Evolutionary conservation across 2,888 invertebrate species (phyloP).

Genomic region (Melinaea menophilus): DNA sequence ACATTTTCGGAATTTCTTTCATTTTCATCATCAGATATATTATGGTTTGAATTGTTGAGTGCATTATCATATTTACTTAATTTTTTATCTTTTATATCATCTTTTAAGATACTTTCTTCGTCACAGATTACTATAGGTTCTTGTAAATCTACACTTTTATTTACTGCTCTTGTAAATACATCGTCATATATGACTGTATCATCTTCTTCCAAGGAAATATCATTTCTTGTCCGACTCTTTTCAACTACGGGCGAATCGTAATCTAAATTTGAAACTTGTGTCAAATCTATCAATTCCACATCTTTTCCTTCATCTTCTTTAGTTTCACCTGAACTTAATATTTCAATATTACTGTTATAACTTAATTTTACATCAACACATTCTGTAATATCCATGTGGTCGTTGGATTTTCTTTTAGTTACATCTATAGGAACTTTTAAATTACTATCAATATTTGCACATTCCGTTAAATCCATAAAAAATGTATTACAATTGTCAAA

Average conservation of each 20-base stretch:
- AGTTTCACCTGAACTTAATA: conserved; percentile 33
- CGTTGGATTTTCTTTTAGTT: conserved; percentile 50
- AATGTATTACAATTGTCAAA: conserved; percentile 14
- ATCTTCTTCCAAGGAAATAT: conserved; percentile 36
- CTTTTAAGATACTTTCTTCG: no score
- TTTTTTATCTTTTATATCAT: no score
- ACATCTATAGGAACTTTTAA: conserved; percentile 37
- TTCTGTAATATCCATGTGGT: conserved; percentile 63
- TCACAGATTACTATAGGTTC: no score
- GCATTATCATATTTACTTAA: no score
- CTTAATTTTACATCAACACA: conserved; percentile 46
- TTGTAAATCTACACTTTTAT: no score
- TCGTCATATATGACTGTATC: conserved; percentile 42
- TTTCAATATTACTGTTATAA: conserved; percentile 40
- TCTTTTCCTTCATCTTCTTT: conserved; percentile 17
- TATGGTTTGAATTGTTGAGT: no score
- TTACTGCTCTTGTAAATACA: neutral
- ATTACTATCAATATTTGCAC: conserved; percentile 34
- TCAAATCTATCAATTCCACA: conserved; percentile 18
- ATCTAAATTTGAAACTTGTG: conserved; percentile 46
- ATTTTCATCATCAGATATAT: neutral
- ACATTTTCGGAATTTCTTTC: neutral
- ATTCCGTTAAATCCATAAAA: conserved; percentile 53
- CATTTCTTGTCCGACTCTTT: conserved; percentile 36
- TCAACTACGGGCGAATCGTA: conserved; percentile 51